Conservation (phyloP, 2,888 invertebrate genomes). For the Callyntrura guangdongensis region DNA sequence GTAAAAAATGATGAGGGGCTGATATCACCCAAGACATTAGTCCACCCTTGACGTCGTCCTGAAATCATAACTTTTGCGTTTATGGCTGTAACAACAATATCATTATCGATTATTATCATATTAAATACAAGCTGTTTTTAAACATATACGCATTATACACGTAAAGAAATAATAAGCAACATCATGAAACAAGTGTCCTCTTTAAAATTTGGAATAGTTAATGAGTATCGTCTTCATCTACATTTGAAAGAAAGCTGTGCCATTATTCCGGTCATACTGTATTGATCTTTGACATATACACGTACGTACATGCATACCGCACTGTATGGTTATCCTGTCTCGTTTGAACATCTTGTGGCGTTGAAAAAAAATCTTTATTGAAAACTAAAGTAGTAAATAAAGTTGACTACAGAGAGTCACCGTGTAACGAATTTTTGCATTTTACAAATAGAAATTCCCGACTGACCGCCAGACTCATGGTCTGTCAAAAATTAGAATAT, state of each 20-base stretch:
- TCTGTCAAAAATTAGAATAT: neutral
- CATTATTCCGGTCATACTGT: neutral
- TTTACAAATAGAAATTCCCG: neutral
- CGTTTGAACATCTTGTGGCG: too few species aligned
- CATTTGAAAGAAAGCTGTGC: neutral
- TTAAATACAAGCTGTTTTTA: neutral
- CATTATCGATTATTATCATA: constrained; percentile 34
- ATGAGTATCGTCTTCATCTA: constrained; percentile 30
- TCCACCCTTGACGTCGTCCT: neutral
- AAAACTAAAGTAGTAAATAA: too few species aligned
- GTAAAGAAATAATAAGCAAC: neutral
- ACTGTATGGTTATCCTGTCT: too few species aligned
- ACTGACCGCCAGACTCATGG: too few species aligned
- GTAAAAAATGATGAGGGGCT: constrained; percentile 26
- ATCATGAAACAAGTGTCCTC: constrained; percentile 6
- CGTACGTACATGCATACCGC: too few species aligned
- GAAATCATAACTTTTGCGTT: constrained; percentile 2
- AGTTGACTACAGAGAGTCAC: too few species aligned
- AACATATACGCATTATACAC: neutral
- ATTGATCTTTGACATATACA: constrained; percentile 60
- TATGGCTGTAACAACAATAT: neutral
- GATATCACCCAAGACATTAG: constrained; percentile 18
- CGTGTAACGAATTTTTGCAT: neutral
- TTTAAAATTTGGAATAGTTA: constrained; percentile 54
- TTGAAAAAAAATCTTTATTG: too few species aligned